Evolutionary conservation across 2,888 invertebrate genomes (phyloP).

Genomic region (Rapana venosa): DNA sequence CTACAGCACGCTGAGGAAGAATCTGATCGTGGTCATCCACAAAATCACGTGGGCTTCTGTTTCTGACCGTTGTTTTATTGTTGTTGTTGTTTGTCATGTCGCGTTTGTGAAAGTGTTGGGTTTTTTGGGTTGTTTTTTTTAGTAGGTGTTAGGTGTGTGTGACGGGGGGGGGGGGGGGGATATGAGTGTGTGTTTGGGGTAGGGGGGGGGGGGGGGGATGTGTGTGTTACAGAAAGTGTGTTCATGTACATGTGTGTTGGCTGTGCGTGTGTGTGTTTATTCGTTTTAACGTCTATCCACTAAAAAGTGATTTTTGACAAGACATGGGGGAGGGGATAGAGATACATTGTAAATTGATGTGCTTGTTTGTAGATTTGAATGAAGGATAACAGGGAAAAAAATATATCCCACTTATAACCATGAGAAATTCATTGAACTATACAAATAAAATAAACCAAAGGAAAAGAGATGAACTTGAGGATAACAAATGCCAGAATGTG

Average conservation of each 20-base stretch:
- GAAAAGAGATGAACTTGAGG: too few species aligned
- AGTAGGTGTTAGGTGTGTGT: neutral
- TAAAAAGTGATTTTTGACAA: too few species aligned
- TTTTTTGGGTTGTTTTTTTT: neutral
- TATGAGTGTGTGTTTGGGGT: neutral
- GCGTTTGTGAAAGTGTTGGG: neutral
- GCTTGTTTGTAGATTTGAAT: too few species aligned
- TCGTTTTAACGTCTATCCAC: too few species aligned
- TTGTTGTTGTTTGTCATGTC: too few species aligned
- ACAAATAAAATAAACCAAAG: too few species aligned
- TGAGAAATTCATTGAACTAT: too few species aligned
- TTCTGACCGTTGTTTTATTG: neutral
- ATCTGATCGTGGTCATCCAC: slow-evolving; percentile 90
- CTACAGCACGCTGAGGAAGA: slow-evolving; percentile 90
- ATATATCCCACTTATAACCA: too few species aligned
- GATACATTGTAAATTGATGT: too few species aligned
- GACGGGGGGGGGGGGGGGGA: neutral
- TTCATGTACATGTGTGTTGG: neutral
- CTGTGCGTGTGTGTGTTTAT: neutral
- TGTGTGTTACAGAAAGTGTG: neutral
- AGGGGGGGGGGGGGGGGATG: neutral
- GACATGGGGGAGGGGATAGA: too few species aligned
- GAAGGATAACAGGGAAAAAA: too few species aligned
- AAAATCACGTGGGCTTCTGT: slow-evolving; percentile 85
- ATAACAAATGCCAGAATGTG: too few species aligned